phyloP scores from a whole-genome alignment of 2,113 vertebrate species.

The Epinephelus moara region DNA sequence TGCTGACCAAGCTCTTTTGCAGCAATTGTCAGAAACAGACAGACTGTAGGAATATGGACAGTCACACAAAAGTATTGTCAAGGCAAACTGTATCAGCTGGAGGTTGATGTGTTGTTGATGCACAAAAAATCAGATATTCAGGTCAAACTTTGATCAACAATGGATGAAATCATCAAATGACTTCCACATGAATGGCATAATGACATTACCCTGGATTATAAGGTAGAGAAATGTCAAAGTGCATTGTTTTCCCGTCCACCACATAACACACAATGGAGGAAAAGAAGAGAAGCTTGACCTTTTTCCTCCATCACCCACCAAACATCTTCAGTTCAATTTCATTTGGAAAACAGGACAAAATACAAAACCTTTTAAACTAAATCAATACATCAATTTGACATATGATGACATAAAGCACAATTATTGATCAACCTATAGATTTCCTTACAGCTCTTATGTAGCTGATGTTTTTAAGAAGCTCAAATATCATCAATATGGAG shows the following conservation, averaged over 20 bases:
- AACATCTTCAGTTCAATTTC: not conserved
- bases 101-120: slow-evolving; percentile 11
- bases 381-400: slow-evolving; percentile 11
- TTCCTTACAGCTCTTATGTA: not conserved
- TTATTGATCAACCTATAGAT: not conserved
- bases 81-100: slow-evolving; percentile 3
- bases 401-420: slow-evolving; percentile 4
- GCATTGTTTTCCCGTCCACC: not conserved
- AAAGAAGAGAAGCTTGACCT: not conserved
- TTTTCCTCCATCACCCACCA: not conserved
- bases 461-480: slow-evolving; percentile 5
- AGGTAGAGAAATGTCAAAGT: not conserved
- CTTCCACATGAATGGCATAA: slow-evolving; percentile 5
- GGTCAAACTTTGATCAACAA: slow-evolving; percentile 38
- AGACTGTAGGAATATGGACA: not conserved
- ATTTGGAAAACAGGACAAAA: not conserved
- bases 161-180: slow-evolving; percentile 17
- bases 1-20: slow-evolving; percentile 55
- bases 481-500: not conserved
- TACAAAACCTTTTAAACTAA: not conserved
- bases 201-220: slow-evolving; percentile 4
- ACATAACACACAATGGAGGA: not conserved
- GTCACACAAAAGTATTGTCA: slow-evolving; percentile 8
- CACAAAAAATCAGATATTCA: slow-evolving; percentile 12
- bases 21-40: slow-evolving; percentile 25